These are phyloP conservation scores for Drosophila erecta DNA, from an alignment of 1,140 invertebrate genomes.

Conservation along the genomic window DNA sequence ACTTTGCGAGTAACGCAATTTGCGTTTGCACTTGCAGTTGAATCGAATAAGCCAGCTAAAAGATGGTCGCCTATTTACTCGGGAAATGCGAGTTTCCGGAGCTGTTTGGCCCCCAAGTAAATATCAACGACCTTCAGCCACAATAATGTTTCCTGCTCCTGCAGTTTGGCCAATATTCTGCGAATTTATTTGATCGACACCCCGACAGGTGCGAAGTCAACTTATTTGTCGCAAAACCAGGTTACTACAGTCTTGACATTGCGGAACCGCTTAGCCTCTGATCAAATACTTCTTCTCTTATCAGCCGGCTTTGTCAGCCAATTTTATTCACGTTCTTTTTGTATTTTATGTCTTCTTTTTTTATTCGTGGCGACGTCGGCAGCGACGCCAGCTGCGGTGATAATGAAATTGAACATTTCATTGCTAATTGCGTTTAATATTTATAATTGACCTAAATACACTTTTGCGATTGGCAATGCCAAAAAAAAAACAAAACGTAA, in stretches of 20 bases:
- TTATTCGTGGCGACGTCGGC: conserved; percentile 6
- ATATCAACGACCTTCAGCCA: not conserved
- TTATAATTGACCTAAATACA: conserved; percentile 81
- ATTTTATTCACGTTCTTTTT: conserved; percentile 10
- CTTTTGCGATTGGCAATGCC: conserved; percentile 68
- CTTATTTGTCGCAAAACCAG: conserved; percentile 58
- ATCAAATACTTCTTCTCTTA: conserved; percentile 34
- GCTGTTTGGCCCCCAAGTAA: too few species aligned
- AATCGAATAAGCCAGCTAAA: conserved; percentile 22
- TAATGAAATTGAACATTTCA: conserved; percentile 84
- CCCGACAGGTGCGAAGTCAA: too few species aligned
- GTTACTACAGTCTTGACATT: conserved; percentile 77
- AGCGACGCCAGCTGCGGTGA: conserved; percentile 53
- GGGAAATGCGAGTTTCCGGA: conserved; percentile 9
- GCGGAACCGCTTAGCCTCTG: conserved; percentile 39
- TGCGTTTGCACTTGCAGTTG: conserved; percentile 1
- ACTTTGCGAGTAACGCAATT: conserved; percentile 46
- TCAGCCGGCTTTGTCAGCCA: conserved; percentile 56
- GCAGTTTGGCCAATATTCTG: not conserved
- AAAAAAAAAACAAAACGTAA: conserved; percentile 30
- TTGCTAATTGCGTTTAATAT: conserved; percentile 84
- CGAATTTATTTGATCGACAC: too few species aligned
- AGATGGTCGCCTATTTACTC: not conserved
- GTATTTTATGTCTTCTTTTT: conserved; percentile 1
- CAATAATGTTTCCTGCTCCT: not conserved